These are phyloP conservation scores for Trinorchestia longiramus DNA, from an alignment of 1,140 invertebrate species.

Conservation along the genomic window DNA sequence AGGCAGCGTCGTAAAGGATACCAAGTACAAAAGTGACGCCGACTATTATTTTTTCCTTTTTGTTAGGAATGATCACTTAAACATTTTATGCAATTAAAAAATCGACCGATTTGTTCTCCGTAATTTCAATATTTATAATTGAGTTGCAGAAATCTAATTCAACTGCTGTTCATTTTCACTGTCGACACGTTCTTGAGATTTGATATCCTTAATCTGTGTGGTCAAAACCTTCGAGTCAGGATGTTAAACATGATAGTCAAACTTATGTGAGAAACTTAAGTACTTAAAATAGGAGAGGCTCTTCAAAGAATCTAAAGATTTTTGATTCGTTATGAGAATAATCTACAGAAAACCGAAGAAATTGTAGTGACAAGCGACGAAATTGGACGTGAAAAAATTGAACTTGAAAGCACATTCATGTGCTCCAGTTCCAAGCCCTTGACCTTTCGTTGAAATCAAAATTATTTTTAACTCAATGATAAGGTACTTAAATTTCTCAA, in stretches of 20 bases:
- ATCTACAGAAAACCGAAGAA: too few species aligned
- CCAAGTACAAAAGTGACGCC: neutral
- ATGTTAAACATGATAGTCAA: neutral
- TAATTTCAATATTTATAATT: neutral
- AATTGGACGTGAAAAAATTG: neutral
- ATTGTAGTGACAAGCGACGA: too few species aligned
- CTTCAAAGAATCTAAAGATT: too few species aligned
- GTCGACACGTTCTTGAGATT: neutral
- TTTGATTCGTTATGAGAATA: too few species aligned
- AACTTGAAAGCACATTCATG: neutral
- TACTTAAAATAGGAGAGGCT: neutral
- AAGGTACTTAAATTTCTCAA: neutral
- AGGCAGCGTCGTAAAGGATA: neutral
- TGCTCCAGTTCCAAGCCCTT: neutral
- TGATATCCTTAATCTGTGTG: neutral
- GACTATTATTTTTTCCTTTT: neutral
- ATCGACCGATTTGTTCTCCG: neutral
- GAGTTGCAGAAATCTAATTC: neutral
- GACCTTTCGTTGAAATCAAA: neutral
- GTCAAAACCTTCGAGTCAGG: neutral
- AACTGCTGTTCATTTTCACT: neutral
- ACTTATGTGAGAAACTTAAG: too few species aligned
- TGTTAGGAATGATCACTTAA: neutral
- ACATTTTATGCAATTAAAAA: neutral
- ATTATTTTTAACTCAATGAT: neutral